Base-by-base conservation (phyloP, 2,797 vertebrate species). In the Alca torda region DNA sequence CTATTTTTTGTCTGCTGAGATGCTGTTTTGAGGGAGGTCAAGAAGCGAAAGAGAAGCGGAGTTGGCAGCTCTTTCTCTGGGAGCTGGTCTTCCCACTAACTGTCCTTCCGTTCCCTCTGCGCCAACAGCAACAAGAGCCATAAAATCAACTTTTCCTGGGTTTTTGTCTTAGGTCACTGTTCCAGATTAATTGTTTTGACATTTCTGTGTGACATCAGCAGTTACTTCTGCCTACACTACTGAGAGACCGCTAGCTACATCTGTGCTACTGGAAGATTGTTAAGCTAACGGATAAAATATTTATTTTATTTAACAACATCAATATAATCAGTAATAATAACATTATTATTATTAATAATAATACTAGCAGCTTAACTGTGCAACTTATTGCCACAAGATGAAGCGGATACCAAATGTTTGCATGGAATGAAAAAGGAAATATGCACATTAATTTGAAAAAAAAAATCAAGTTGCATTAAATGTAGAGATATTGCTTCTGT, bases 111-210 rank as follows among this genome's bases (percentile, higher is more conserved):
- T 3, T 61, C 84, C 69, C 37, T 65, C 82, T 12, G 50, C 46
- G 92, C 92, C 94, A 95, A 85, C 41, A 96, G 85, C 83, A 96
- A 82, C 75, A 91, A 74, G 61, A 74, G 50, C 89, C 10, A 7
- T 26, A 68, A 70, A 67, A 95, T 77, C 78, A 75, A 16, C 89
- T 91, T 92, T 93, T 64, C 70, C 53, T 50, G 61, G 75, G 25
- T 68, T 90, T 85, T 72, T 68, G 50, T 78, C 72, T 85, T 51
- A 87, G 87, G 89, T 84, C 92, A 93, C 3, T 0, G 2, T 10
- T 87, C 33, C 79, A 92, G 87, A 96, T 93, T 93, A 96, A 94
- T 89, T 91, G 79, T 80, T 97, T 43, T 94, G 96, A 91, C 95
- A 95, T 96, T 93, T 94, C 84, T 59, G 35, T 80, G 76, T 88